Conservation (phyloP, 2,113 vertebrate species). For the Campylomormyrus numenius region DNA sequence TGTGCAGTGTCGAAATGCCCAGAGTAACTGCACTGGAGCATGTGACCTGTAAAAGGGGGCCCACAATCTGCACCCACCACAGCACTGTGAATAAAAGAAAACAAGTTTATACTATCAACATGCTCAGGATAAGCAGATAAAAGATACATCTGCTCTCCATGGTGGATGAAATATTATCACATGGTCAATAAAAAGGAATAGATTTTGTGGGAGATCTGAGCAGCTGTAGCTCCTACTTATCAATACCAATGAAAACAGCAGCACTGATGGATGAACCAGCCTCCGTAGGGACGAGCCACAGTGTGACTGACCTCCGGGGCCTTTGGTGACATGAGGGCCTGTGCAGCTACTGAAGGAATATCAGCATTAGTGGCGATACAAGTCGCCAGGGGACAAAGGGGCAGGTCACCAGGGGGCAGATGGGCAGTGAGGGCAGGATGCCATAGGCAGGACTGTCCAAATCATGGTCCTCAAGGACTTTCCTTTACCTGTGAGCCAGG, state of each 20-base stretch:
- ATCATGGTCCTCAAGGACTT: too few relatives aligned
- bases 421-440: not conserved
- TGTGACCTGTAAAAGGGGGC: not conserved
- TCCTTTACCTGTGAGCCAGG: too few relatives aligned
- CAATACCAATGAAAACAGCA: not conserved
- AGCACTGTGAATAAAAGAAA: not conserved
- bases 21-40: not conserved
- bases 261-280: not conserved
- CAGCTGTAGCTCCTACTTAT: not conserved
- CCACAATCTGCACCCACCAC: not conserved
- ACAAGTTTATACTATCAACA: not conserved
- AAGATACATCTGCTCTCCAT: not conserved
- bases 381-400: not conserved
- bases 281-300: not conserved
- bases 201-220: not conserved
- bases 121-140: not conserved
- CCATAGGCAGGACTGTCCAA: not conserved
- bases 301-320: not conserved
- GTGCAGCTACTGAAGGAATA: not conserved
- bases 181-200: not conserved
- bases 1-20: not conserved
- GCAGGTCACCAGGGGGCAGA: not conserved
- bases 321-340: not conserved
- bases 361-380: not conserved
- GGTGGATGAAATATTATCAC: not conserved